Percentiles rank a stretch among this genome's conserved stretches.
Evolutionary conservation across 2,888 invertebrate genomes (phyloP).

Genomic region (Branchipolynoe longqiensis): DNA sequence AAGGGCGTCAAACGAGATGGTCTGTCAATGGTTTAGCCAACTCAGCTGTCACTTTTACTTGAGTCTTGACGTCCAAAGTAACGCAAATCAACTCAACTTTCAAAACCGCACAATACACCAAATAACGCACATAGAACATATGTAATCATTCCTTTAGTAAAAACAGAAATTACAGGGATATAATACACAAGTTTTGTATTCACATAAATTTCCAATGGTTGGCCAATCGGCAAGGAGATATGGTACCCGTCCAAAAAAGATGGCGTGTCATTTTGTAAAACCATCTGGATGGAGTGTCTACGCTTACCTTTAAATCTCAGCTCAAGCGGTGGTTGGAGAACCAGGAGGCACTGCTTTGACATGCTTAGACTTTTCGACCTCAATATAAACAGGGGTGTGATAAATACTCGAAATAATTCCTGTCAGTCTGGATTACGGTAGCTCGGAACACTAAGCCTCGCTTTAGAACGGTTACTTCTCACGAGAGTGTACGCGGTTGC

Average conservation of each 20-base stretch:
- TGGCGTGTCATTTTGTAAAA: conserved; percentile 58
- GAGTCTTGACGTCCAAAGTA: neutral
- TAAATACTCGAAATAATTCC: conserved; percentile 56
- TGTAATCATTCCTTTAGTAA: neutral
- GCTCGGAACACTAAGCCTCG: conserved; percentile 41
- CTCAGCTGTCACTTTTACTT: neutral
- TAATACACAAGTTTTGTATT: conserved; percentile 25
- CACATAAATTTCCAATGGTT: conserved; percentile 35
- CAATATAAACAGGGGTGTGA: neutral
- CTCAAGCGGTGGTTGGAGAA: conserved; percentile 63
- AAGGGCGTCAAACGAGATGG: conserved; percentile 32
- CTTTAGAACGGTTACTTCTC: conserved; percentile 48
- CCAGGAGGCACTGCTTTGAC: conserved; percentile 66
- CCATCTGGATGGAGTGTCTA: conserved; percentile 16
- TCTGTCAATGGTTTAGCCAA: conserved; percentile 12
- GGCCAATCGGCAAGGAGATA: conserved; percentile 41
- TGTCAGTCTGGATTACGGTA: conserved; percentile 51
- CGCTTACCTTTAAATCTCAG: conserved; percentile 64
- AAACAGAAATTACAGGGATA: neutral
- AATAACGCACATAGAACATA: neutral
- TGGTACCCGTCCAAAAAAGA: conserved; percentile 42
- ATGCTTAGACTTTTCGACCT: conserved; percentile 53
- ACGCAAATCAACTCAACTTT: neutral
- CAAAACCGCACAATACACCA: neutral
- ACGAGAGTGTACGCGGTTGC: conserved; percentile 35